phyloP scores from a whole-genome alignment of 1,140 invertebrate species.

The Temnothorax longispinosus region DNA sequence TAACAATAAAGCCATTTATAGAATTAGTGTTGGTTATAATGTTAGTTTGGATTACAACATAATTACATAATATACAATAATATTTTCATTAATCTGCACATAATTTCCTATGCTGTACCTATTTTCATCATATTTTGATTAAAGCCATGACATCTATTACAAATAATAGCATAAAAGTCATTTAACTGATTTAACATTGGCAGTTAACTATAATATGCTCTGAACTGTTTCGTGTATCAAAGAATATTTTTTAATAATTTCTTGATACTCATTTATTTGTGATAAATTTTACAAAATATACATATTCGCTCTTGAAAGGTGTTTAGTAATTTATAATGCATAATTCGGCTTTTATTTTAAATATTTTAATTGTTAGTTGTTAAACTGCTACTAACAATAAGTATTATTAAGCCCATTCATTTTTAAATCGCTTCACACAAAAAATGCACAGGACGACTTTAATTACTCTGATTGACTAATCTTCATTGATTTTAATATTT shows the following conservation, averaged over 20 bases:
- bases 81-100: background rate
- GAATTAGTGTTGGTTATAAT: conserved; percentile 4
- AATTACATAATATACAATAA: background rate
- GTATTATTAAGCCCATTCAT: background rate
- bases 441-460: background rate
- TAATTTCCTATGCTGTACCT: background rate
- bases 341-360: background rate
- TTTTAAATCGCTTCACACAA: background rate
- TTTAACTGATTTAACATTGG: background rate
- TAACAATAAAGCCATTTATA: background rate
- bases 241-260: background rate
- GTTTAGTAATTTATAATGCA: background rate
- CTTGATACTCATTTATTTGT: background rate
- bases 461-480: background rate
- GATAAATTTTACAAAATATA: background rate
- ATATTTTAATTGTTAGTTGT: background rate
- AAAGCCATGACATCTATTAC: background rate
- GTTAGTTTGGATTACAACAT: background rate
- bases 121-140: background rate
- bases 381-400: background rate
- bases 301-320: background rate
- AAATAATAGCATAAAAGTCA: background rate
- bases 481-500: background rate
- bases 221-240: background rate
- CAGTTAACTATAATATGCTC: background rate